phyloP scores from a whole-genome alignment of 2,797 vertebrate species.

The Lacerta bilineata region DNA sequence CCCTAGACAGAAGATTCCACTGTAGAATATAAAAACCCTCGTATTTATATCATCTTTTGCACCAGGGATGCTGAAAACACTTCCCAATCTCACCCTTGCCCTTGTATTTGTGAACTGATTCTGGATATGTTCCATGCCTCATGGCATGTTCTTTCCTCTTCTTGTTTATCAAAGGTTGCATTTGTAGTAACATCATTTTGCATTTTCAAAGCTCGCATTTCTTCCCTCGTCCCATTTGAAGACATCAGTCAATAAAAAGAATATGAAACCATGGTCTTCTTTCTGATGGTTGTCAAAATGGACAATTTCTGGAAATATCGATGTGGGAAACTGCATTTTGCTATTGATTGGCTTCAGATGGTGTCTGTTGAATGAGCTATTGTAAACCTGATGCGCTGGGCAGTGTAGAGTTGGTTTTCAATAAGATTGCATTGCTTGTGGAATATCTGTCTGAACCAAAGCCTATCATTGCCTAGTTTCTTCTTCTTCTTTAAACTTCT shows the following conservation, averaged over 20 bases:
- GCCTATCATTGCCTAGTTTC: slow-evolving; percentile 22
- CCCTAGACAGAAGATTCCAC: background rate
- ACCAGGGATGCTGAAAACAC: background rate
- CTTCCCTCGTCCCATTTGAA: background rate
- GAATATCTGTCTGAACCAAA: slow-evolving; percentile 9
- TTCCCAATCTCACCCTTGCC: background rate
- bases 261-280: slow-evolving; percentile 23
- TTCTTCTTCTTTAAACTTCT: no score
- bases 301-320: slow-evolving; percentile 19
- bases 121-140: background rate
- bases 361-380: slow-evolving; percentile 2
- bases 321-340: slow-evolving; percentile 2
- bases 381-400: slow-evolving; percentile 10
- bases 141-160: background rate
- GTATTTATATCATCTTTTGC: background rate
- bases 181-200: slow-evolving; percentile 20
- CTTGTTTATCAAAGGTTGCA: slow-evolving; percentile 10
- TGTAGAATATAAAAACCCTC: background rate
- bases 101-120: background rate
- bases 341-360: slow-evolving; percentile 26
- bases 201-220: slow-evolving; percentile 22
- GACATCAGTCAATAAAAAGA: slow-evolving; percentile 17
- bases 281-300: slow-evolving; percentile 23
- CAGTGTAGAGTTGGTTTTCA: slow-evolving; percentile 1
- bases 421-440: slow-evolving; percentile 11